Evolutionary conservation across 2,888 invertebrate species (phyloP), one percentile per base, ranked within the genome.

Genomic region (Ptychoptera albimana): DNA sequence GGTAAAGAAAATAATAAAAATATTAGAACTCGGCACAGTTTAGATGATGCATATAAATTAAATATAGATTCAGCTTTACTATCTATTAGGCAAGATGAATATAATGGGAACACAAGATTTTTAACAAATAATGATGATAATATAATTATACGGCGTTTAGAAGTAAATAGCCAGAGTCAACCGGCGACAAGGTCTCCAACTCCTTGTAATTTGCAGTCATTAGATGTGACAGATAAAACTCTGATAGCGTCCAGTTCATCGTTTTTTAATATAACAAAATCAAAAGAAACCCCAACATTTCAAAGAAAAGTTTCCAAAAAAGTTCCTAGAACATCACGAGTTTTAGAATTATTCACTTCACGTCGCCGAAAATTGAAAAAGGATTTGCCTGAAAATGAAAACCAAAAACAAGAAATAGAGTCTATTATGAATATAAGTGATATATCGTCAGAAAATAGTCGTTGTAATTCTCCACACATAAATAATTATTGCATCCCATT

Each of bases 291-390:
- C 8, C 31, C 32, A n/a, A 34, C 31, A 42, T 16, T 29, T 42
- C 32, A 41, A 40, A 40, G 40, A 39, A 30, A 35, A 30, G 23
- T 40, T 23, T 23, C 23, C 4, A 23, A 23, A 23, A 23, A 23
- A 39, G 16, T 34, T 13, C 45, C 43, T 14, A 37, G 37, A 45
- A 55, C 61, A 11, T 51, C 55, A 1, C 54, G 57, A 6, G 58
- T 63, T 2, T 50, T 61, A 23, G 57, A 60, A 42, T 60, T 62
- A 50, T 56, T 62, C 36, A 59, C 60, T n/a, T 58, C 59, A 44
- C 23, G 23, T 23, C 23, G 23, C 7, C 23, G 23, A 23, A 23
- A 23, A 23, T 23, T 23, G 23, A 23, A 23, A 32, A 32, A 32
- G 32, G n/a, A 32, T 32, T 7, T 11, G 32, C 3, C 9, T n/a